These are phyloP conservation scores for Cyphomyrus plagiostoma DNA, from an alignment of 2,113 vertebrate species.

Conservation along the genomic window DNA sequence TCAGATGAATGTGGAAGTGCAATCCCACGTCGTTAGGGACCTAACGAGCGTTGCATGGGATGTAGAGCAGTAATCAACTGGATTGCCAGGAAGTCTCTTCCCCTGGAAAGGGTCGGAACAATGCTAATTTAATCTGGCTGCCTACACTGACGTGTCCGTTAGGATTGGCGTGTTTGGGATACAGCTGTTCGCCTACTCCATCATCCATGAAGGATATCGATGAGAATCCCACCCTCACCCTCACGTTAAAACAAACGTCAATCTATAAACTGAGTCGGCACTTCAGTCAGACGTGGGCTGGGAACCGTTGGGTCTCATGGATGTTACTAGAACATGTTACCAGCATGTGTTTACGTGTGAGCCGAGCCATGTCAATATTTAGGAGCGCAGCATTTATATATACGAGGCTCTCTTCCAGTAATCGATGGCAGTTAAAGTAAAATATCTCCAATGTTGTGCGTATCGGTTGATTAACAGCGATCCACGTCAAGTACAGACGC, in stretches of 20 bases:
- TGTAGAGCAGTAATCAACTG: neutral
- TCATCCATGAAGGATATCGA: neutral
- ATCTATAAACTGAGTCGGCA: neutral
- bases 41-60: neutral
- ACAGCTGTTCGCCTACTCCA: neutral
- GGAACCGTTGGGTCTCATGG: slow-evolving; percentile 39
- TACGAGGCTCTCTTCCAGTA: slow-evolving; percentile 52
- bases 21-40: neutral
- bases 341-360: slow-evolving; percentile 54
- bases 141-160: slow-evolving; percentile 1
- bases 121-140: slow-evolving; percentile 14
- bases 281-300: slow-evolving; percentile 10
- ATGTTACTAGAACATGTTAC: slow-evolving; percentile 28
- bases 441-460: slow-evolving; percentile 47
- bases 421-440: slow-evolving; percentile 55
- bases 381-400: slow-evolving; percentile 46
- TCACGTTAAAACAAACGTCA: neutral
- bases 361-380: slow-evolving; percentile 37
- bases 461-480: slow-evolving; percentile 17
- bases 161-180: neutral
- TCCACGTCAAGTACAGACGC: neutral
- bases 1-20: neutral
- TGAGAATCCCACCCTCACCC: neutral
- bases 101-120: neutral
- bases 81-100: neutral